Base-by-base conservation (phyloP, 2,888 invertebrate genomes). In the Allacma fusca region DNA sequence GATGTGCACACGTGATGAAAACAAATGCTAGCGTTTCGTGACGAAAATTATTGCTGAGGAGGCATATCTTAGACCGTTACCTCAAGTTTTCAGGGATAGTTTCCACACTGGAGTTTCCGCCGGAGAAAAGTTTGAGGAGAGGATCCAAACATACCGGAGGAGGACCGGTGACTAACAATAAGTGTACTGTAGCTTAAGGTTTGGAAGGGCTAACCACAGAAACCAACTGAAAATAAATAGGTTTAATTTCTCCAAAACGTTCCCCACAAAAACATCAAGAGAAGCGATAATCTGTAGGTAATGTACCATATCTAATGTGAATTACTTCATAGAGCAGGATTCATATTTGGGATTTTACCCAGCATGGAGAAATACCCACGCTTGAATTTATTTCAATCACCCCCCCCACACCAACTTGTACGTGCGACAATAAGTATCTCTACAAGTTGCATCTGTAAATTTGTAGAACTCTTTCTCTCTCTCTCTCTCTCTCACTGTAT, bases 291-390 rank as follows among this genome's bases (percentile, higher is more conserved):
- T 59, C 24, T 72, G 59, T 59, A 29, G 72, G 72, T 72, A 72
- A 72, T 72, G 72, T 72, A 72, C 50, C 72, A 62, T 29, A 59
- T 57, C 72, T 72, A 72, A 72, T 59, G 72, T 72, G 72, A 72
- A 72, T 72, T 72, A 72, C 59, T 4, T 26, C 24, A 5, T 5
- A 50, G 50, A 50, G 16, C 16, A 16, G 50, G 50, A 50, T 50
- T 50, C 50, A 50, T 50, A 50, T 50, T 50, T n/a, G 50, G 16
- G 16, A 50, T 50, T 50, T 50, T 50, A 13, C n/a, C 19, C n/a
- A 50, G 9, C 50, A n/a, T 13, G 50, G 9, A n/a, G 50, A 50
- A 50, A 50, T 50, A 50, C 13, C 40, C 5, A n/a, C n/a, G n/a
- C n/a, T n/a, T n/a, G n/a, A 34, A n/a, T 50, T 50, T 50, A 50